A percentile compares a stretch with the other conserved stretches of the same genome.
Evolutionary conservation across 2,888 invertebrate species (phyloP).

Genomic region (Cotesia congregata): DNA sequence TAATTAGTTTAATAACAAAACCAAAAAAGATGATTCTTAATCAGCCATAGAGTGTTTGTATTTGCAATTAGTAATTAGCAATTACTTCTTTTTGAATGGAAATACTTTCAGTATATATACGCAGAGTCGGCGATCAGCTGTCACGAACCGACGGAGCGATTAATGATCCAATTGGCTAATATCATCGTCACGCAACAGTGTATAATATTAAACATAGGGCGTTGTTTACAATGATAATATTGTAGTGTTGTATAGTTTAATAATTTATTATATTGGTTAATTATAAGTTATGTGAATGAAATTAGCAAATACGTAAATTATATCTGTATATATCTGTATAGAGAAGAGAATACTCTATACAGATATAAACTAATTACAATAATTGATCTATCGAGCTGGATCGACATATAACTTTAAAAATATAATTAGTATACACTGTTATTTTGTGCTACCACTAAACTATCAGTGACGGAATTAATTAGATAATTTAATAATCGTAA

Average conservation of each 20-base stretch:
- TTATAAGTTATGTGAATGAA: not conserved
- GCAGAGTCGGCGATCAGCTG: slow-evolving; percentile 51
- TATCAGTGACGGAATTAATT: not conserved
- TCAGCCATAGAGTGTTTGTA: slow-evolving; percentile 66
- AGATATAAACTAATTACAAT: too few species aligned
- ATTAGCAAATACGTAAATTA: too few species aligned
- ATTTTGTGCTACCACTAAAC: not conserved
- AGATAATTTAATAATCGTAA: too few species aligned
- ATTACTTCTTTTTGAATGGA: slow-evolving; percentile 61
- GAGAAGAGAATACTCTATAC: too few species aligned
- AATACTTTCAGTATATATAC: not conserved
- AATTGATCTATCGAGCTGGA: too few species aligned
- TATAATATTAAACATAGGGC: slow-evolving; percentile 52
- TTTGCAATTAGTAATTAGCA: slow-evolving; percentile 69
- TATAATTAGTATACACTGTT: not conserved
- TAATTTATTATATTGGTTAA: not conserved
- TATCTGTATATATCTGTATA: too few species aligned
- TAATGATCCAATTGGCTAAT: slow-evolving; percentile 70
- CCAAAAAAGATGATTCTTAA: slow-evolving; percentile 49
- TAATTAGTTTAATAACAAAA: too few species aligned
- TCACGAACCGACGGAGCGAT: slow-evolving; percentile 67
- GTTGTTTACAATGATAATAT: slow-evolving; percentile 9
- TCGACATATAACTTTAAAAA: not conserved
- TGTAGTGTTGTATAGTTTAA: not conserved
- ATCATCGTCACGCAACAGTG: slow-evolving; percentile 64